Evolutionary conservation across 2,888 invertebrate genomes (phyloP).

Genomic region (Scrobipalpa costella): DNA sequence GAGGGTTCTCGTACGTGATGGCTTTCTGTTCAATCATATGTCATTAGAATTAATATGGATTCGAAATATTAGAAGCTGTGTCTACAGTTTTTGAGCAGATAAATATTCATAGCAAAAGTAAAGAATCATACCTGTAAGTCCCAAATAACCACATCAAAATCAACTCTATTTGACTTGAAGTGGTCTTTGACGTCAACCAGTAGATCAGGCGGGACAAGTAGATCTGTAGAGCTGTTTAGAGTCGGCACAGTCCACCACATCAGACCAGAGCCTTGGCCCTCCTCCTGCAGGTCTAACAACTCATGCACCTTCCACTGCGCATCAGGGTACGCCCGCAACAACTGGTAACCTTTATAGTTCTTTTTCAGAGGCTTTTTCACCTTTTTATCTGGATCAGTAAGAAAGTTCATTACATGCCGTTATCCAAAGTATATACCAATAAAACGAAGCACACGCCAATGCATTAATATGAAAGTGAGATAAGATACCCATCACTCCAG

Average conservation of each 20-base stretch:
- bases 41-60: too few species aligned
- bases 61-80: too few species aligned
- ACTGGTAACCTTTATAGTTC: slow-evolving; percentile 80
- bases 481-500: slow-evolving; percentile 30
- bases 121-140: slow-evolving; percentile 84
- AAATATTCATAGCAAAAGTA: not conserved
- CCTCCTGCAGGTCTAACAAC: slow-evolving; percentile 72
- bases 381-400: slow-evolving; percentile 52
- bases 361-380: slow-evolving; percentile 66
- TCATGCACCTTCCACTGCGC: slow-evolving; percentile 69
- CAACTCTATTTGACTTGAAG: slow-evolving; percentile 82
- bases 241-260: slow-evolving; percentile 78
- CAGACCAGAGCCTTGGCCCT: slow-evolving; percentile 71
- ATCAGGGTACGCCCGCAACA: slow-evolving; percentile 71
- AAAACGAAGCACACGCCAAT: slow-evolving; percentile 26
- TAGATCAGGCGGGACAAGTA: slow-evolving; percentile 86
- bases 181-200: slow-evolving; percentile 80
- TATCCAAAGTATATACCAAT: slow-evolving; percentile 23
- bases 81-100: too few species aligned
- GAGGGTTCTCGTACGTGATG: slow-evolving; percentile 85
- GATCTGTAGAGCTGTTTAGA: slow-evolving; percentile 82
- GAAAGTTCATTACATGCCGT: slow-evolving; percentile 24
- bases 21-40: slow-evolving; percentile 77
- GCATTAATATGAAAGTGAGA: slow-evolving; percentile 44
- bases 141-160: slow-evolving; percentile 84